phyloP scores from a whole-genome alignment of 1,140 invertebrate genomes.

The Bursaphelenchus mucronatus region DNA sequence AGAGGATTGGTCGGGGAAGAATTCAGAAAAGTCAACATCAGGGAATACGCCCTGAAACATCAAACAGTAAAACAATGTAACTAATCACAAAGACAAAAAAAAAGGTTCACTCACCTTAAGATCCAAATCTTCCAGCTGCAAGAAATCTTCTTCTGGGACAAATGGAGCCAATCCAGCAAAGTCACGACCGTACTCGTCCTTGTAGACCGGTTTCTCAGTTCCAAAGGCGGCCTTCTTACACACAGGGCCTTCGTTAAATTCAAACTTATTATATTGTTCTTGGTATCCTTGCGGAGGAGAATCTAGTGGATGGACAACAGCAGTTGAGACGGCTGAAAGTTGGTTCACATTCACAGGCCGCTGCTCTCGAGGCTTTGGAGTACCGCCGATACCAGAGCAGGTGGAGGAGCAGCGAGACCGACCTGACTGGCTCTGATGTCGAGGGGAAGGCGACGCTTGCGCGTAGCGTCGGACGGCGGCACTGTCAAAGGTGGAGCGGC shows the following conservation, averaged over 20 bases:
- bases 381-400: neutral
- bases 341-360: slow-evolving; percentile 18
- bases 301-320: slow-evolving; percentile 8
- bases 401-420: too few relatives aligned
- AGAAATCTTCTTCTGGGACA: slow-evolving; percentile 29
- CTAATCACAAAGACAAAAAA: neutral
- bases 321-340: slow-evolving; percentile 10
- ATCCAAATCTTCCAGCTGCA: slow-evolving; percentile 28
- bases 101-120: slow-evolving; percentile 10
- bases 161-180: slow-evolving; percentile 35
- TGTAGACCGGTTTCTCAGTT: slow-evolving; percentile 6
- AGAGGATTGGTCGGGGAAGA: slow-evolving; percentile 21
- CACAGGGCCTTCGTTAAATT: slow-evolving; percentile 1
- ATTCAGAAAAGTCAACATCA: slow-evolving; percentile 33
- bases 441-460: slow-evolving; percentile 13
- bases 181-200: slow-evolving; percentile 23
- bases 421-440: neutral
- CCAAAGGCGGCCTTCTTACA: slow-evolving; percentile 3
- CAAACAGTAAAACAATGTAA: neutral
- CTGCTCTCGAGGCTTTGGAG: slow-evolving; percentile 26
- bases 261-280: neutral
- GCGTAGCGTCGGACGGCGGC: slow-evolving; percentile 21
- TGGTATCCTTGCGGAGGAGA: slow-evolving; percentile 2
- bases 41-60: slow-evolving; percentile 29
- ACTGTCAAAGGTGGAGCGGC: slow-evolving; percentile 18